Percentiles rank a stretch among this genome's conserved stretches.
Evolutionary conservation across 1,140 invertebrate species (phyloP).

Genomic region (Drosophila parvula): DNA sequence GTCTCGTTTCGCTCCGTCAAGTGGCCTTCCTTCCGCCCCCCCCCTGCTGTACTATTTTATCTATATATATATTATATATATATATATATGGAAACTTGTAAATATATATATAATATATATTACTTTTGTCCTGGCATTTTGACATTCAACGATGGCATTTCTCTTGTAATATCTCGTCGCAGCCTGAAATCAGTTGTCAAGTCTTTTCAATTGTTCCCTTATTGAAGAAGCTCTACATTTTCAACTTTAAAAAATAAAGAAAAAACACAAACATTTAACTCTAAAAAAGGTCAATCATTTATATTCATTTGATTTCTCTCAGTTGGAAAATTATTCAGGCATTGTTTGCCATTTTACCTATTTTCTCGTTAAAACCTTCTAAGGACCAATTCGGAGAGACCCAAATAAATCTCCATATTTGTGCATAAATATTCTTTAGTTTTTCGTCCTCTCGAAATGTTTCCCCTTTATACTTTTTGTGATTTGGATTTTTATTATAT

Average conservation of each 20-base stretch:
- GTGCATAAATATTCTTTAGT: conserved; percentile 11
- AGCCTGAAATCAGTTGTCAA: too few relatives aligned
- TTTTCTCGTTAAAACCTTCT: not conserved
- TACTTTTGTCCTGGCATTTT: conserved; percentile 48
- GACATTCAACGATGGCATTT: conserved; percentile 35
- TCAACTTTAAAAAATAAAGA: not conserved
- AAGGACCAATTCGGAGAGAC: not conserved
- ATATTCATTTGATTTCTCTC: conserved; percentile 8
- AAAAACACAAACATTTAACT: not conserved
- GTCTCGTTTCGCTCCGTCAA: not conserved
- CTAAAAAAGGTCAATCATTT: not conserved
- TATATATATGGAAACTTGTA: conserved; percentile 1
- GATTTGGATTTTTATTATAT: conserved; percentile 26
- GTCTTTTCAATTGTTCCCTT: not conserved
- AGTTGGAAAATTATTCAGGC: conserved; percentile 2
- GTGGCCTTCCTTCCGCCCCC: not conserved
- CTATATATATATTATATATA: conserved; percentile 18
- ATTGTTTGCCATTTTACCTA: not conserved
- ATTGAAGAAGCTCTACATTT: too few relatives aligned
- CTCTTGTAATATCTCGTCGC: too few relatives aligned
- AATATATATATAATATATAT: conserved; percentile 17
- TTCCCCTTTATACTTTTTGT: conserved; percentile 17
- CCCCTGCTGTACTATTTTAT: conserved; percentile 24
- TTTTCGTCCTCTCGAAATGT: not conserved
- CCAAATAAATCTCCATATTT: conserved; percentile 22